Conservation (phyloP, 2,113 vertebrate species). For the Psittacara wagleri region DNA sequence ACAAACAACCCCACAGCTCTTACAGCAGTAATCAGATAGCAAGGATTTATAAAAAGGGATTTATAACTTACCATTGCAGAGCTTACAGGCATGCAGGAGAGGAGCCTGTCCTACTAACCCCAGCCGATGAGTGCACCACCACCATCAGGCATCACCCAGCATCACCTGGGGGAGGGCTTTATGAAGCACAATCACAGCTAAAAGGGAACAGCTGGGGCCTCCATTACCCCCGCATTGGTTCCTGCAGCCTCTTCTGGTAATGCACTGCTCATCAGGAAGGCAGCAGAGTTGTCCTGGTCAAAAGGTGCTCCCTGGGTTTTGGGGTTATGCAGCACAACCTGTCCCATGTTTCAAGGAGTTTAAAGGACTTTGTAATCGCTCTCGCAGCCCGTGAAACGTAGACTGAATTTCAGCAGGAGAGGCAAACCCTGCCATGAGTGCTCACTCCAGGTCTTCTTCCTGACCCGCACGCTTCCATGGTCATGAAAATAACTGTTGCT, state of each 20-base stretch:
- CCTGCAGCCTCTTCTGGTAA: neutral
- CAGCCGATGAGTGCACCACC: rapidly evolving
- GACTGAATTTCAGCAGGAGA: neutral
- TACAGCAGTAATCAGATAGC: neutral
- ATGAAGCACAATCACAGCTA: neutral
- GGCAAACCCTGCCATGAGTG: neutral
- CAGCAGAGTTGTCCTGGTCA: neutral
- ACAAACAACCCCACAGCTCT: neutral
- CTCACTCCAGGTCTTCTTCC: neutral
- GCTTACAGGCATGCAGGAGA: rapidly evolving
- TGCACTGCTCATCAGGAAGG: rapidly evolving
- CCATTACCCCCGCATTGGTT: rapidly evolving
- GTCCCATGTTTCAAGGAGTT: neutral
- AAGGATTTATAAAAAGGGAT: rapidly evolving
- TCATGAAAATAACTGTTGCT: rapidly evolving
- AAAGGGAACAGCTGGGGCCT: neutral
- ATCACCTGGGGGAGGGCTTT: neutral
- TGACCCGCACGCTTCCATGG: rapidly evolving
- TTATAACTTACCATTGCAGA: neutral
- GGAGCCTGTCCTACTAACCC: rapidly evolving
- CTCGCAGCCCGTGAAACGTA: neutral
- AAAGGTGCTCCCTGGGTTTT: neutral
- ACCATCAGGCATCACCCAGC: rapidly evolving
- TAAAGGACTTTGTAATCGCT: neutral
- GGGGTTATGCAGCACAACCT: neutral